Base-by-base conservation (phyloP, 1,140 invertebrate genomes). In the Oedothorax gibbosus region DNA sequence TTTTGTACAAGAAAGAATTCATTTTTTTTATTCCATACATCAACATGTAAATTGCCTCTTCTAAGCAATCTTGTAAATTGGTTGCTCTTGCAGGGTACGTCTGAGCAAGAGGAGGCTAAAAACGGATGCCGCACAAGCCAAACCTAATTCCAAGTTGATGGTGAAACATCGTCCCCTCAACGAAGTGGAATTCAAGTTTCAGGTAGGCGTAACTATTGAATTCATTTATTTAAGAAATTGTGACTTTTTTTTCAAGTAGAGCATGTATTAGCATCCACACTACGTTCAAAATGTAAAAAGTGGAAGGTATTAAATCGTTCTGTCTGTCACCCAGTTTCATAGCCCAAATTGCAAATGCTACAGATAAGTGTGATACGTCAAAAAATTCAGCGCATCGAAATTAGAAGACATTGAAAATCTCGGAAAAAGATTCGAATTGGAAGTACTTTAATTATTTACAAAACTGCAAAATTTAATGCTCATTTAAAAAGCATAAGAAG, bases 121-220 rank as follows among this genome's bases (percentile, higher is more conserved):
- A 90, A 91, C 91, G 88, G n/a, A n/a, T n/a, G 89, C 89, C 14
- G 87, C 87, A 73, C 88, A 89, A 49, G 92, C 93, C 85, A 94
- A 95, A 68, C 75, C 81, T 12, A 95, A 96, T 86, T 97, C 96
- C 0, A 91, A 95, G 79, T 91, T 98, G 3, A 93, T 98, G 84
- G 97, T 99, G 0, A 95, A 95, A 82, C 97, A 99, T 90, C 92
- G 97, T 71, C 93, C 95, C 7, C 91, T 99, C n/a, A 95, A 95
- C 89, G 94, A 94, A 0, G 91, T 92, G 78, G 97, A 99, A 90
- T 94, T 96, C 88, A 93, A 94, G 86, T 95, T 96, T 92, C 95
- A 98, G 89, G 85, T 86, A 75, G 71, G 56, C 60, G n/a, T 53
- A 54, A 49, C 18, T 51, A 51, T 15, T 53, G 2, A 10, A 50